Evolutionary conservation across 2,797 vertebrate genomes (phyloP).

Genomic region (Darevskia mixta): DNA sequence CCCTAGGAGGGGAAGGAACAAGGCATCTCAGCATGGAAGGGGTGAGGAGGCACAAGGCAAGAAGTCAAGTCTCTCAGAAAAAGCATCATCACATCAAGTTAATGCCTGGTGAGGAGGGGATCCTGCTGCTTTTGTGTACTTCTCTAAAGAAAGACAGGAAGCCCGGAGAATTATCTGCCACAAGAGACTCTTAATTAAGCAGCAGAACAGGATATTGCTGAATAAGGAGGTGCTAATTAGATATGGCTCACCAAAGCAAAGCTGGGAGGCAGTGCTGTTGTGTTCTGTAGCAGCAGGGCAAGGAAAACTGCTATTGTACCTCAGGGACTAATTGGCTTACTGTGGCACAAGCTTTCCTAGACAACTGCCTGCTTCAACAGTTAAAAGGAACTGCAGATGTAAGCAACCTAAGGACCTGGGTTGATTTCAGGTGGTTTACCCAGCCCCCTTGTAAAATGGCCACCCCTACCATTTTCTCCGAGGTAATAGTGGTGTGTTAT

Average conservation of each 20-base stretch:
- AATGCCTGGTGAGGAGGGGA: conserved; percentile 52
- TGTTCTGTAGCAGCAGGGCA: neutral
- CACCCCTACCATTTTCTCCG: neutral
- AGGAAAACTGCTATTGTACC: neutral
- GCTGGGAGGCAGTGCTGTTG: neutral
- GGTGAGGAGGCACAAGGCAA: conserved; percentile 53
- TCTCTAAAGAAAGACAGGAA: conserved; percentile 30
- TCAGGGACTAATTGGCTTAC: conserved; percentile 2
- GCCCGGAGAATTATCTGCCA: neutral
- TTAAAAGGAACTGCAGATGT: neutral
- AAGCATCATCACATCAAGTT: conserved; percentile 14
- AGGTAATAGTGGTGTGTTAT: neutral
- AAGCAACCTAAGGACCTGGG: neutral
- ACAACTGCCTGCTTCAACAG: neutral
- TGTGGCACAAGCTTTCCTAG: neutral
- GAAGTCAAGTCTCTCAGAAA: conserved; percentile 68
- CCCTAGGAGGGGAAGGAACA: conserved; percentile 73
- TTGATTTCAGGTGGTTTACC: neutral
- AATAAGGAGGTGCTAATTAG: neutral
- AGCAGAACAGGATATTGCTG: conserved; percentile 4
- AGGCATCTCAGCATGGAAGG: conserved; percentile 74
- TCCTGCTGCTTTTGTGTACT: conserved; percentile 46
- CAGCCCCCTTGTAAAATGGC: neutral
- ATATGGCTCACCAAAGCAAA: conserved; percentile 25
- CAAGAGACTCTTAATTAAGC: conserved; percentile 36